A percentile compares a stretch with the other conserved stretches of the same genome.
Evolutionary conservation across 2,797 vertebrate species (phyloP).

Genomic region (Rhadinocentrus ornatus): DNA sequence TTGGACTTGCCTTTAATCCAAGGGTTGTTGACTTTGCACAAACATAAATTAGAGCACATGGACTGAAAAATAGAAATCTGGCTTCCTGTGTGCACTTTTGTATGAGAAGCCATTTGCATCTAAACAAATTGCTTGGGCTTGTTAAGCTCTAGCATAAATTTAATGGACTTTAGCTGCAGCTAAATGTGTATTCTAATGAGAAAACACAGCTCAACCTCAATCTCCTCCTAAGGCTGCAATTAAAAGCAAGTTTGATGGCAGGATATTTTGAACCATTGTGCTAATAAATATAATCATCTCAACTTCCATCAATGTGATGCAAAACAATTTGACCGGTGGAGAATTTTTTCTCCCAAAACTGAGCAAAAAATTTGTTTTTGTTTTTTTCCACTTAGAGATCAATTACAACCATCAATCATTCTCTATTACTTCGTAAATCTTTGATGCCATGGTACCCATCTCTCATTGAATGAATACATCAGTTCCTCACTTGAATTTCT

Average conservation of each 20-base stretch:
- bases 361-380: not conserved
- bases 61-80: not conserved
- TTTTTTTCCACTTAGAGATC: constrained; percentile 11
- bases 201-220: not conserved
- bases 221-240: constrained; percentile 10
- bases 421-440: constrained; percentile 23
- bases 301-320: not conserved
- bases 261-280: not conserved
- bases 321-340: not conserved
- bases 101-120: not conserved
- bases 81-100: not conserved
- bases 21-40: not conserved
- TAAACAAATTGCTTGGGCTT: constrained; percentile 7
- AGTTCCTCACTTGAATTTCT: not conserved
- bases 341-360: constrained; percentile 4
- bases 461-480: not conserved
- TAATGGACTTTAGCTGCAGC: not conserved
- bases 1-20: not conserved
- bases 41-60: not conserved
- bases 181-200: constrained; percentile 15
- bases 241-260: constrained; percentile 11
- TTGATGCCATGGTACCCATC: constrained; percentile 26
- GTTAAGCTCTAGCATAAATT: not conserved
- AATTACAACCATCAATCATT: constrained; percentile 39
- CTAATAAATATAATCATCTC: not conserved